phyloP scores from a whole-genome alignment of 2,113 vertebrate species.

The Phyllostomus discolor region DNA sequence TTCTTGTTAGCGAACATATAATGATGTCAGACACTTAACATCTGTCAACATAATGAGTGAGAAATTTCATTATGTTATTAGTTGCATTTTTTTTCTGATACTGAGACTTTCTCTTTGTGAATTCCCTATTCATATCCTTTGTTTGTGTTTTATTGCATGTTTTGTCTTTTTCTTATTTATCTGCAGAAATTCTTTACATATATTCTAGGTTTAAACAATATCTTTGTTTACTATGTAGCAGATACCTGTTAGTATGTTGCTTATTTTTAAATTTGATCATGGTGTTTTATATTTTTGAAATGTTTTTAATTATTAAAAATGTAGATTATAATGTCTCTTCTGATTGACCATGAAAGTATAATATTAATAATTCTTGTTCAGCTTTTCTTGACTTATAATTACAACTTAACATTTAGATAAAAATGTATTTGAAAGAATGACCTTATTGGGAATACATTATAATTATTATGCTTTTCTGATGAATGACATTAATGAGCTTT shows the following conservation, averaged over 20 bases:
- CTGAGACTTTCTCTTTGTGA: not conserved
- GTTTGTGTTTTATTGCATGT: not conserved
- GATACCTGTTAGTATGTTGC: not conserved
- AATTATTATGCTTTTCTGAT: not conserved
- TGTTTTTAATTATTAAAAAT: conserved; percentile 30
- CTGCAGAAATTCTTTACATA: not conserved
- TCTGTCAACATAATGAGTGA: not conserved
- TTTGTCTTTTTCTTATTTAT: not conserved
- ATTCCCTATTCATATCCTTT: not conserved
- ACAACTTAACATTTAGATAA: conserved; percentile 9
- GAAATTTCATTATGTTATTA: not conserved
- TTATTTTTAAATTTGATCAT: conserved; percentile 26
- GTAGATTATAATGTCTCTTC: not conserved
- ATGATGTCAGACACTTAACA: not conserved
- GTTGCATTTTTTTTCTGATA: not conserved
- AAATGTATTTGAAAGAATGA: conserved; percentile 21
- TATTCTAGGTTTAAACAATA: not conserved
- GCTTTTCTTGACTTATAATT: conserved; percentile 23
- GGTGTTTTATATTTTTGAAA: not conserved
- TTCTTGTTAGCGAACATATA: not conserved
- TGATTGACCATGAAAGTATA: not conserved
- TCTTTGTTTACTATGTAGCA: not conserved
- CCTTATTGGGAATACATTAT: not conserved
- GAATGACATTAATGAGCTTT: not conserved
- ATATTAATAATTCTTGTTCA: not conserved